A percentile compares a stretch with the other conserved stretches of the same genome.
phyloP scores from a whole-genome alignment of 2,113 vertebrate species.

The Crotophaga sulcirostris region DNA sequence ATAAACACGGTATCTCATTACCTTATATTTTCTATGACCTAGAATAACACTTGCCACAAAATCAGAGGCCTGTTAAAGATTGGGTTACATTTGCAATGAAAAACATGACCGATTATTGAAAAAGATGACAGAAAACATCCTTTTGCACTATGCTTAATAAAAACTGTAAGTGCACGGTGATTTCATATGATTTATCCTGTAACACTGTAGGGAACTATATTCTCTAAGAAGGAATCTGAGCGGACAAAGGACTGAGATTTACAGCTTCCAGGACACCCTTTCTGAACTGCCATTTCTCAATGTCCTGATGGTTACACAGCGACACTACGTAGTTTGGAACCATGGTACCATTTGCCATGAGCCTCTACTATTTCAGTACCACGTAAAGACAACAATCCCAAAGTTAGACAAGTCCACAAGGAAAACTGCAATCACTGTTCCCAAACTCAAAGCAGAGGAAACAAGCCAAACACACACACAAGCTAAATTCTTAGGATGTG shows the following conservation, averaged over 20 bases:
- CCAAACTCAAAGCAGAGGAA: not conserved
- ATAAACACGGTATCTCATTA: not conserved
- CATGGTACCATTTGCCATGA: not conserved
- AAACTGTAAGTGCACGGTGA: not conserved
- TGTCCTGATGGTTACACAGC: not conserved
- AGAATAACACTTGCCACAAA: not conserved
- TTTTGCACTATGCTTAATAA: not conserved
- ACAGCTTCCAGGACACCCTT: not conserved
- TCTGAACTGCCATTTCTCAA: not conserved
- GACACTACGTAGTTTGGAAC: accelerated
- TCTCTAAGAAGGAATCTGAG: not conserved
- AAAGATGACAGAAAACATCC: not conserved
- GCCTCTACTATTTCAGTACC: not conserved
- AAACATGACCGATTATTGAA: not conserved
- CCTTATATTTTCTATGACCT: not conserved
- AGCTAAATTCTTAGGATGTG: not conserved
- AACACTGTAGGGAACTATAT: not conserved
- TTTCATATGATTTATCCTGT: not conserved
- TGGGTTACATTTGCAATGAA: not conserved
- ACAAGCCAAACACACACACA: not conserved
- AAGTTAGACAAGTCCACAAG: not conserved
- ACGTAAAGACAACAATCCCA: not conserved
- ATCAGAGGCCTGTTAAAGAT: not conserved
- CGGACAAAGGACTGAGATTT: not conserved
- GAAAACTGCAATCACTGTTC: not conserved